Base-by-base conservation (phyloP, 2,797 vertebrate genomes). In the Alca torda region DNA sequence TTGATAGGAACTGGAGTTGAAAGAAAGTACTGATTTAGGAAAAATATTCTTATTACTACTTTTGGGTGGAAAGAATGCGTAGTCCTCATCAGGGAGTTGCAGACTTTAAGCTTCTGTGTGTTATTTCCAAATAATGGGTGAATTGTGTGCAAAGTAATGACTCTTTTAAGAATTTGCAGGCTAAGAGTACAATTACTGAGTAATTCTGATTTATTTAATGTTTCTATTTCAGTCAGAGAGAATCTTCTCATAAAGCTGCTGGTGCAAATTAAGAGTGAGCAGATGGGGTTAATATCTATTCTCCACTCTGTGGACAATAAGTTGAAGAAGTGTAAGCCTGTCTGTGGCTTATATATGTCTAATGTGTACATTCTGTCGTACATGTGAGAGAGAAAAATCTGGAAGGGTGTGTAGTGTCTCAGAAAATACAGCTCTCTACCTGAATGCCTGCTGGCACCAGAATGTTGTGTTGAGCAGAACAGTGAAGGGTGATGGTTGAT, bases 81-180 rank as follows among this genome's bases (percentile, higher is more conserved):
- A 74, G 56, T 26, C 53, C 63, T 74, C 48, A 46, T 68, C 26
- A 61, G 39, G 68, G 61, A 87, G 64, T 45, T 92, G 37, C 24
- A 82, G 15, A 13, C 68, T 72, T 91, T 64, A 89, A 80, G 37
- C 31, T 84, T 83, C 56, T 77, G 15, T 79, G 63, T 56, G 18
- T 90, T 87, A 51, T 69, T 96, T 89, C 80, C 50, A 89, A 83
- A 90, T 90, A 95, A 87, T 50, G 30, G 23, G 31, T 70, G 48
- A 82, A 78, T 85, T 95, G 26, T 92, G 50, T 72, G 28, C 17
- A 69, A 83, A 94, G 11, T 77, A 88, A 89, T 82, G 48, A 77
- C 48, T 10, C 15, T 82, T 88, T 76, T 50, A 79, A 83, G 65
- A 86, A 76, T 67, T 73, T 82, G 9, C 45, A 63, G 64, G 43